Evolutionary conservation across 1,140 invertebrate species (phyloP), one percentile per base, ranked within the genome.

Genomic region (Bombus picipes): DNA sequence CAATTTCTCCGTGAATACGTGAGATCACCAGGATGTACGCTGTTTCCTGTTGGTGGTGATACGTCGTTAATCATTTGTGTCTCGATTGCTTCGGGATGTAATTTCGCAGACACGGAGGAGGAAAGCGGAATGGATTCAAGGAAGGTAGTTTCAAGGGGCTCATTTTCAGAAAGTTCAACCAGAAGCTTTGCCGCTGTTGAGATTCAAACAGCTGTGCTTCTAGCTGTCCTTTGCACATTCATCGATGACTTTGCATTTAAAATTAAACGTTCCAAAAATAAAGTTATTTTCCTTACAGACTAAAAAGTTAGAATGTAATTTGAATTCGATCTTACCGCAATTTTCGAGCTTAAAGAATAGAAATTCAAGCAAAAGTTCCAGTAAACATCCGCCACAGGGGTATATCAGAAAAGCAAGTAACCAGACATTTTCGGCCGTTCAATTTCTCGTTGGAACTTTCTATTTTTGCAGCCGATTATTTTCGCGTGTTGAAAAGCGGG

Each of bases 401-500:
- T 57, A 47, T 75, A 57, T 3, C 18, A 6, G 43, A 34, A 22
- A 75, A 37, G 13, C 73, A 74, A 25, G 2, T 25, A 74, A 28
- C 9, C 15, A 53, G n/a, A 5, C 68, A 25, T 57, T 71, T 28
- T 43, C 43, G 28, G 3, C 13, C 41, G n/a, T 47, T 53, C 32
- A 32, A 15, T 32, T 22, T 41, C 39, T 68, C 32, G 3, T 22
- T 25, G 25, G 12, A 13, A 1, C 37, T 34, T 53, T 34, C 39
- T 73, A 53, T 73, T 74, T 65, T 37, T 71, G 74, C 71, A 47
- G 32, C 28, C 39, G 57, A 82, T 81, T 81, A 74, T 82, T 57
- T 34, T 37, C 13, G 10, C 80, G 4, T 28, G 37, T 25, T 22
- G n/a, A 32, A 37, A 65, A 62, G 53, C 10, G 39, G 39, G 9